A percentile compares a stretch with the other conserved stretches of the same genome.
Conservation (phyloP, 2,113 vertebrate species). For the Sorex fumeus region DNA sequence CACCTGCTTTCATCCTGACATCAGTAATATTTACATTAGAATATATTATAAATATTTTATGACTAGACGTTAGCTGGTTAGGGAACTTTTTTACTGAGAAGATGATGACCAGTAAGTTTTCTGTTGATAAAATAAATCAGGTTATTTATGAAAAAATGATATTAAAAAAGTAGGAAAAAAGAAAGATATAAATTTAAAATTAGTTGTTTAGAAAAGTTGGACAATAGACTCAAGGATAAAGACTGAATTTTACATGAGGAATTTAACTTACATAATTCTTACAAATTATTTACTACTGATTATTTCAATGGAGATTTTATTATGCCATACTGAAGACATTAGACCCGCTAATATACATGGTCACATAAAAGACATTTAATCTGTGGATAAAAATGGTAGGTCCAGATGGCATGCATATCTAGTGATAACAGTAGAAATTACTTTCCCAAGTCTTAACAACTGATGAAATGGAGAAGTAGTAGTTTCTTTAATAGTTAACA, state of each 20-base stretch:
- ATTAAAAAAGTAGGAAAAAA: not conserved
- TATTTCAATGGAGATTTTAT: not conserved
- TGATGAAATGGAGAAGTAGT: not conserved
- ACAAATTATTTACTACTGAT: not conserved
- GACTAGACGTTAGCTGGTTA: not conserved
- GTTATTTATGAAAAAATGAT: not conserved
- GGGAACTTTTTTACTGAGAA: not conserved
- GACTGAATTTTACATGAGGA: too few species aligned
- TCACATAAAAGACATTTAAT: not conserved
- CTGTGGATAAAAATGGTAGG: not conserved
- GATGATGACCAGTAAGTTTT: not conserved
- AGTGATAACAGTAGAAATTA: not conserved
- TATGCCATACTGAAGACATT: not conserved
- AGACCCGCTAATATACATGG: not conserved
- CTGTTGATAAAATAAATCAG: not conserved
- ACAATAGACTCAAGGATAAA: not conserved
- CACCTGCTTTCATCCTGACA: not conserved
- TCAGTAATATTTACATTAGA: slow-evolving; percentile 2
- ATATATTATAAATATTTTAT: not conserved
- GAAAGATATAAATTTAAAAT: not conserved
- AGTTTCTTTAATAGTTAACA: not conserved
- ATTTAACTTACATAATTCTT: not conserved
- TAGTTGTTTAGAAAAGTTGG: not conserved
- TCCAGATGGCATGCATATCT: not conserved
- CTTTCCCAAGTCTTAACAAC: not conserved